phyloP scores from a whole-genome alignment of 2,888 invertebrate species.

The Celastrina argiolus region DNA sequence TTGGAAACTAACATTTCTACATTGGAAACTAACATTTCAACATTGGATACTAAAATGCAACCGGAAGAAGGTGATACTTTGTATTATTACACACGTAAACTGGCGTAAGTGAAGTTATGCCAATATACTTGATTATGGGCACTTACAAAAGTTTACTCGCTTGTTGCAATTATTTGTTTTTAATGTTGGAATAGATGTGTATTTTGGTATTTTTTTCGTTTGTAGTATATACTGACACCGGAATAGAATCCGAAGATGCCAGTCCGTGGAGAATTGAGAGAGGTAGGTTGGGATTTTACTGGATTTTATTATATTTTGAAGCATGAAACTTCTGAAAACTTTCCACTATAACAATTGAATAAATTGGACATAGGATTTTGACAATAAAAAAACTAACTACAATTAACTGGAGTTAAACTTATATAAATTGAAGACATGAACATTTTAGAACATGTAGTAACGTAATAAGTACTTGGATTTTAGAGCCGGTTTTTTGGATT shows the following conservation, averaged over 20 bases:
- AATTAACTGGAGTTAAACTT: too few relatives aligned
- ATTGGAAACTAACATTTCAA: conserved; percentile 1
- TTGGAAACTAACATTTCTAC: conserved; percentile 1
- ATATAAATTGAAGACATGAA: too few relatives aligned
- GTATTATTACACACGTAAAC: conserved; percentile 4
- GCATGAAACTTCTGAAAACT: too few relatives aligned
- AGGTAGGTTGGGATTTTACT: conserved; percentile 46
- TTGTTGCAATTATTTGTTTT: conserved; percentile 23
- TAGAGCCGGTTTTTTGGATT: too few relatives aligned
- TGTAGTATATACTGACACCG: conserved; percentile 43
- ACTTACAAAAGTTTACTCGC: conserved; percentile 27
- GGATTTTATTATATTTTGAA: too few relatives aligned
- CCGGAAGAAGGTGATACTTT: conserved; percentile 14
- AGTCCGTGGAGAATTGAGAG: conserved; percentile 43
- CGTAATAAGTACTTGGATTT: too few relatives aligned
- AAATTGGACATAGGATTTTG: too few relatives aligned
- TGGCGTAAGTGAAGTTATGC: neutral
- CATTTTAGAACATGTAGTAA: too few relatives aligned
- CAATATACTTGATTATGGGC: neutral
- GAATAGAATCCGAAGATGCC: conserved; percentile 50
- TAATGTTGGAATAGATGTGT: conserved; percentile 13
- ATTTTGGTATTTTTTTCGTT: conserved; percentile 33
- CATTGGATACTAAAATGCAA: conserved; percentile 5
- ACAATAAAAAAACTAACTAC: too few relatives aligned
- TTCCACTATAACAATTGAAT: too few relatives aligned